Evolutionary conservation across 1,140 invertebrate genomes (phyloP).

Genomic region (Anoplophora glabripennis): DNA sequence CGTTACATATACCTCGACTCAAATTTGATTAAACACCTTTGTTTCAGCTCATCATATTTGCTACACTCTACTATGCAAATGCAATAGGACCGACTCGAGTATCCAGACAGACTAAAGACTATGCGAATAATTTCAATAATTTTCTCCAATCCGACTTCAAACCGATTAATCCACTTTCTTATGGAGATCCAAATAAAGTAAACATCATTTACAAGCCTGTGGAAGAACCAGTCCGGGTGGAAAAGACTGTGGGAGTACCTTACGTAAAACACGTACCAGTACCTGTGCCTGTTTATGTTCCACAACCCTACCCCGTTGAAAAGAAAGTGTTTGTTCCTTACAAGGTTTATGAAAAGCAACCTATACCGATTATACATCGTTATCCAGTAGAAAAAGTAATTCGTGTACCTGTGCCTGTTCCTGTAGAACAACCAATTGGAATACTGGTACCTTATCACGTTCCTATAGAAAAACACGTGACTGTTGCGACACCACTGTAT

Average conservation of each 20-base stretch:
- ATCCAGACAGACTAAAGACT: too few species aligned
- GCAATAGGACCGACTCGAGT: too few species aligned
- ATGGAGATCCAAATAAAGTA: neutral
- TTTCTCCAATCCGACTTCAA: too few species aligned
- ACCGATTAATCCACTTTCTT: too few species aligned
- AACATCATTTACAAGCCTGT: constrained; percentile 6
- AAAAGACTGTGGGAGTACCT: constrained; percentile 35
- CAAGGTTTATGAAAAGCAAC: constrained; percentile 57
- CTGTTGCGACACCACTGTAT: neutral
- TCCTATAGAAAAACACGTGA: constrained; percentile 57
- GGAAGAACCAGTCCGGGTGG: constrained; percentile 30
- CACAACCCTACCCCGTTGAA: constrained; percentile 57
- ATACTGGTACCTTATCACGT: constrained; percentile 56
- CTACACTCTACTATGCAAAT: too few species aligned
- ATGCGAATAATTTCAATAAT: too few species aligned
- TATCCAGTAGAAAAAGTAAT: constrained; percentile 57
- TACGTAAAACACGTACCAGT: constrained; percentile 52
- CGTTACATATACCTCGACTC: too few species aligned
- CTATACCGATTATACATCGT: constrained; percentile 54
- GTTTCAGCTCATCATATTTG: too few species aligned
- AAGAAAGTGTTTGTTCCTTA: constrained; percentile 56
- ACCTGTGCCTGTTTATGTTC: constrained; percentile 48
- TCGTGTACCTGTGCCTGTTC: constrained; percentile 62
- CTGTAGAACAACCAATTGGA: constrained; percentile 62
- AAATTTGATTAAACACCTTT: too few species aligned